phyloP scores from a whole-genome alignment of 2,888 invertebrate genomes.

The Acrobeloides nanus region DNA sequence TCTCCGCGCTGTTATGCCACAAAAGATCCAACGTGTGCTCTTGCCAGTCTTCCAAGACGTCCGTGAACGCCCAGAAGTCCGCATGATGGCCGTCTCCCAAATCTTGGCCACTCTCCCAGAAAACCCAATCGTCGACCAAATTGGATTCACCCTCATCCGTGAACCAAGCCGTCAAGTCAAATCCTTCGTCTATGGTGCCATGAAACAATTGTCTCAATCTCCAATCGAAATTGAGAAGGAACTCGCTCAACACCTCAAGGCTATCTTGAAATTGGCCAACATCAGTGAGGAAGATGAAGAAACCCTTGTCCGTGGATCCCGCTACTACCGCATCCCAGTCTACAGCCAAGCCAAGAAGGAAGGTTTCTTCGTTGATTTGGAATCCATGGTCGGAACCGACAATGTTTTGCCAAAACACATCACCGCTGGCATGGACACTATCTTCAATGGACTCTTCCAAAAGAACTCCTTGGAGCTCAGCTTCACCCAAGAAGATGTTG shows the following conservation, averaged over 20 bases:
- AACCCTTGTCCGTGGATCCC: conserved; percentile 4
- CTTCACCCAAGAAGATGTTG: not conserved
- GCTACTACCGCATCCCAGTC: conserved; percentile 25
- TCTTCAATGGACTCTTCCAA: conserved; percentile 34
- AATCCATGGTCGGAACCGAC: conserved; percentile 16
- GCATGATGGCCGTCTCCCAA: conserved; percentile 26
- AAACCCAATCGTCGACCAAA: conserved; percentile 21
- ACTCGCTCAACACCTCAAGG: conserved; percentile 16
- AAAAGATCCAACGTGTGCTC: conserved; percentile 26
- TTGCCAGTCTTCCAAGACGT: conserved; percentile 30
- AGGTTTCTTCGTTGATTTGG: conserved; percentile 21
- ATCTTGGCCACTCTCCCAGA: conserved; percentile 34
- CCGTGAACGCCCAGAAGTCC: conserved; percentile 22
- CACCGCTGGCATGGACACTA: conserved; percentile 32
- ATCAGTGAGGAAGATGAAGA: conserved; percentile 11
- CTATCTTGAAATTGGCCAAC: conserved; percentile 17
- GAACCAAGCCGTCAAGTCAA: conserved; percentile 25
- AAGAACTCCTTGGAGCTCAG: not conserved
- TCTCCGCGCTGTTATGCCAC: conserved; percentile 21
- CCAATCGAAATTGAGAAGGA: conserved; percentile 19
- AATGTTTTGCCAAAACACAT: conserved; percentile 33
- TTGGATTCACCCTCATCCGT: conserved; percentile 16
- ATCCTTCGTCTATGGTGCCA: conserved; percentile 20
- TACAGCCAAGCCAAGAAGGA: conserved; percentile 27
- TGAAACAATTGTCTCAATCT: conserved; percentile 18